phyloP scores from a whole-genome alignment of 1,140 invertebrate genomes.

The Triops cancriformis region DNA sequence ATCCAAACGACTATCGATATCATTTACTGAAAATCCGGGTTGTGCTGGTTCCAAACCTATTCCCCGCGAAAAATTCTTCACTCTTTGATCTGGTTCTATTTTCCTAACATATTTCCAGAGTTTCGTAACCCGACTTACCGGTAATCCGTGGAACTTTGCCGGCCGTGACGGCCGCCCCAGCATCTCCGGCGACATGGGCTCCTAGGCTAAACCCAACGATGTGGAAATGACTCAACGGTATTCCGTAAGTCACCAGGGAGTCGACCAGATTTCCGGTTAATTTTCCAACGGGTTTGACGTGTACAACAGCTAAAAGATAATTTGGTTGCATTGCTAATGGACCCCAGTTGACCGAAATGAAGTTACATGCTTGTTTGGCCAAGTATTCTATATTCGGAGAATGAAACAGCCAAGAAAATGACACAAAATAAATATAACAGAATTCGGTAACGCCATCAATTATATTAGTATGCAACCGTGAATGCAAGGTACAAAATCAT shows the following conservation, averaged over 20 bases:
- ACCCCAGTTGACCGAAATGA: conserved; percentile 26
- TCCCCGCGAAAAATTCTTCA: background rate
- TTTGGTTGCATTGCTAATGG: conserved; percentile 10
- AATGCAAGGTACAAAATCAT: no score
- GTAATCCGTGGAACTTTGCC: conserved; percentile 29
- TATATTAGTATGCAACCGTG: no score
- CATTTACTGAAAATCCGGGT: conserved; percentile 42
- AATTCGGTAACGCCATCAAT: no score
- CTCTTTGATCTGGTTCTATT: no score
- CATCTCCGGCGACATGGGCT: conserved; percentile 36
- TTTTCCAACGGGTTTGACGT: conserved; percentile 22
- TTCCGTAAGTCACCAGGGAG: conserved; percentile 28
- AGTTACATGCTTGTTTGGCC: conserved; percentile 41
- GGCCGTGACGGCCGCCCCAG: conserved; percentile 31
- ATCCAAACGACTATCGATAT: conserved; percentile 40
- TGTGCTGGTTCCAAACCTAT: conserved; percentile 49
- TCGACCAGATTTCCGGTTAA: conserved; percentile 28
- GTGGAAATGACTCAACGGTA: conserved; percentile 34
- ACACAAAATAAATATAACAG: no score
- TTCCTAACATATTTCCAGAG: no score
- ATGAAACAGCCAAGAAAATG: no score
- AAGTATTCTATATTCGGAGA: conserved; percentile 39
- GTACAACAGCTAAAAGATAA: background rate
- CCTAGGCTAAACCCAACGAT: conserved; percentile 38
- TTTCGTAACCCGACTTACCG: conserved; percentile 21